These are phyloP conservation scores for Ciconia boyciana DNA, from an alignment of 2,113 vertebrate genomes.

Conservation along the genomic window DNA sequence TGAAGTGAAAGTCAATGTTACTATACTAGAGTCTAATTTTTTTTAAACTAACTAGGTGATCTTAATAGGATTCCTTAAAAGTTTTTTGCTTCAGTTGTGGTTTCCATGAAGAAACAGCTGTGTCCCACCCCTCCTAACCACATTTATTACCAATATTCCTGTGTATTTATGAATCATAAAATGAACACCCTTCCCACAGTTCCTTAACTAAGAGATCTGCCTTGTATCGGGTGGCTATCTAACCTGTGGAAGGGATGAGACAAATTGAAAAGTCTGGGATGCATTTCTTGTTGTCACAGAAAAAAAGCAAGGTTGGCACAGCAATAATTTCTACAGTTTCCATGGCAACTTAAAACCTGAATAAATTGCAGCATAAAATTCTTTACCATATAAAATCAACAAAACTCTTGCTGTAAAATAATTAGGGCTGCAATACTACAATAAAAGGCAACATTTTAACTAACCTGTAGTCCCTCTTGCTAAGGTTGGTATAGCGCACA, in stretches of 20 bases:
- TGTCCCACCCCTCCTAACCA: not conserved
- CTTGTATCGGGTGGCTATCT: no score
- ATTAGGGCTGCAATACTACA: not conserved
- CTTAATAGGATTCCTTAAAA: not conserved
- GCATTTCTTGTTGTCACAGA: not conserved
- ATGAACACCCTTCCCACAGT: not conserved
- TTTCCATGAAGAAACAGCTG: not conserved
- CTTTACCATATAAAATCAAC: not conserved
- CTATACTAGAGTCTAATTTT: not conserved
- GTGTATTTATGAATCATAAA: not conserved
- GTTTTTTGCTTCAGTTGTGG: not conserved
- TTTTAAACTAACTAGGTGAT: not conserved
- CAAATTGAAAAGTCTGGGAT: not conserved
- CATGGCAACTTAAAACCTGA: conserved; percentile 15
- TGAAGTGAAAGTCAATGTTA: not conserved
- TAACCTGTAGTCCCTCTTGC: conserved; percentile 89
- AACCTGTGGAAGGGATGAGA: not conserved
- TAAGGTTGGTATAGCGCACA: conserved; percentile 83
- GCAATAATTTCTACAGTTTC: not conserved
- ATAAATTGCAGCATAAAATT: not conserved
- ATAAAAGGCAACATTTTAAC: not conserved
- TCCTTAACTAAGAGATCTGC: not conserved
- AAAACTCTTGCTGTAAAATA: not conserved
- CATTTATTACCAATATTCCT: not conserved
- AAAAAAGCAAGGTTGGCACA: not conserved